These are phyloP conservation scores for Takifugu ocellatus DNA, from an alignment of 2,797 vertebrate species.

Conservation along the genomic window DNA sequence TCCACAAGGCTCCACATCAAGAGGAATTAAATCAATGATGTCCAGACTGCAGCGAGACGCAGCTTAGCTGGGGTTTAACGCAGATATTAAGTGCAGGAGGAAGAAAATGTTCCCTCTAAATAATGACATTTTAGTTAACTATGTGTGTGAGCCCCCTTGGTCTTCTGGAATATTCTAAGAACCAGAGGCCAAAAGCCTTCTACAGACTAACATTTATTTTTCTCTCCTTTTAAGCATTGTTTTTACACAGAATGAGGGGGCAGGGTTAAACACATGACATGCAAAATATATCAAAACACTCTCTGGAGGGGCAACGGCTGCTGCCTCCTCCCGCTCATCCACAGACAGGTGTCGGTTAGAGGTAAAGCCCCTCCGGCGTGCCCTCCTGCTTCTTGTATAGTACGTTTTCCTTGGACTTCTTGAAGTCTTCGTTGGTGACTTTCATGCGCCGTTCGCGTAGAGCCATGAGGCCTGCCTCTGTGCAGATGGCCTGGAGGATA, in stretches of 20 bases:
- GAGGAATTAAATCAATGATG: conserved; percentile 65
- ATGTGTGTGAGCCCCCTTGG: not conserved
- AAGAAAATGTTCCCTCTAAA: not conserved
- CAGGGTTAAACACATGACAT: conserved; percentile 44
- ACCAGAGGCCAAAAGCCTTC: conserved; percentile 10
- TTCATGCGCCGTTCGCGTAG: conserved; percentile 95
- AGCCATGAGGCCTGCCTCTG: conserved; percentile 97
- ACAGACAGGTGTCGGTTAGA: conserved; percentile 67
- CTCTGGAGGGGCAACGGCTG: conserved; percentile 17
- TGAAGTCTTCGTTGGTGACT: conserved; percentile 99
- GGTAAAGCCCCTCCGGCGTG: conserved; percentile 95
- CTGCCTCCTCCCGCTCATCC: too few relatives aligned
- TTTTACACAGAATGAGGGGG: conserved; percentile 58
- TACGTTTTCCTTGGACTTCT: conserved; percentile 98
- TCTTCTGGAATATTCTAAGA: conserved; percentile 19
- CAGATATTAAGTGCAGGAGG: not conserved
- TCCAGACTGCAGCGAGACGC: conserved; percentile 50
- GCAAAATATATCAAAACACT: conserved; percentile 72
- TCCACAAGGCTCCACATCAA: conserved; percentile 64
- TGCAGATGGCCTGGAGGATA: conserved; percentile 89
- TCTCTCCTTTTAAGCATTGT: conserved; percentile 68
- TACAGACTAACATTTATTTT: not conserved
- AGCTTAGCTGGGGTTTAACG: conserved; percentile 42
- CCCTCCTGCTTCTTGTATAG: conserved; percentile 99
- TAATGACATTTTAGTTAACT: too few relatives aligned